A percentile compares a stretch with the other conserved stretches of the same genome.
phyloP scores from a whole-genome alignment of 2,797 vertebrate genomes.

The Myoxocephalus aenaeus region DNA sequence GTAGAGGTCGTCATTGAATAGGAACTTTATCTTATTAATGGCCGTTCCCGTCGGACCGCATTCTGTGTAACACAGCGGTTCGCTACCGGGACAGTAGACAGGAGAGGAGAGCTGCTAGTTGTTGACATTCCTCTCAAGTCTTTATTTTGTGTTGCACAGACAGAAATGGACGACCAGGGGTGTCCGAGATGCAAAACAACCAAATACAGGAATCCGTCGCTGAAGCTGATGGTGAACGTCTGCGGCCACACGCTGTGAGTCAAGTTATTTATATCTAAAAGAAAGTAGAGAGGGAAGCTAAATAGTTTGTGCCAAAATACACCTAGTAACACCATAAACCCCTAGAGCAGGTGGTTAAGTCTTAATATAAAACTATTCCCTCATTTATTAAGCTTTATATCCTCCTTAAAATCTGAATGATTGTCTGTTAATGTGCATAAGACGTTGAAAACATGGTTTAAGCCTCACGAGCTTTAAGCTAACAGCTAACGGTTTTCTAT shows the following conservation, averaged over 20 bases:
- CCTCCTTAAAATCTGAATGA: neutral
- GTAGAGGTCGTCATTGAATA: conserved; percentile 11
- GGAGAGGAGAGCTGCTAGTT: conserved; percentile 1
- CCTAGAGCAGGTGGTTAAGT: fast-evolving
- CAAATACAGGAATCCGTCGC: conserved; percentile 96
- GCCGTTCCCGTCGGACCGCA: conserved; percentile 59
- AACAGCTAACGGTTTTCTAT: neutral
- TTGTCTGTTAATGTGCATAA: neutral
- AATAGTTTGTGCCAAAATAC: neutral
- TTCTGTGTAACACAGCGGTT: conserved; percentile 49
- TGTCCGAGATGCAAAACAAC: conserved; percentile 98
- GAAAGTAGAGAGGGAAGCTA: neutral
- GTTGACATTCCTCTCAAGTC: conserved; percentile 31
- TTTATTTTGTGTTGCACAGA: conserved; percentile 1
- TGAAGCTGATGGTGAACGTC: conserved; percentile 98
- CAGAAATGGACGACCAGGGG: conserved; percentile 93
- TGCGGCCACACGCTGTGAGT: conserved; percentile 99
- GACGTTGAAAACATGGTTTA: neutral
- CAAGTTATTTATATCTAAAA: neutral
- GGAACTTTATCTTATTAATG: conserved; percentile 50
- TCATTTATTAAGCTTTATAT: neutral
- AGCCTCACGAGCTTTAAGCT: neutral
- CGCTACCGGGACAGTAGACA: conserved; percentile 20
- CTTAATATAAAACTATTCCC: neutral
- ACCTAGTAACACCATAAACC: neutral